phyloP scores from a whole-genome alignment of 2,888 invertebrate species.

The Spialia ferax region DNA sequence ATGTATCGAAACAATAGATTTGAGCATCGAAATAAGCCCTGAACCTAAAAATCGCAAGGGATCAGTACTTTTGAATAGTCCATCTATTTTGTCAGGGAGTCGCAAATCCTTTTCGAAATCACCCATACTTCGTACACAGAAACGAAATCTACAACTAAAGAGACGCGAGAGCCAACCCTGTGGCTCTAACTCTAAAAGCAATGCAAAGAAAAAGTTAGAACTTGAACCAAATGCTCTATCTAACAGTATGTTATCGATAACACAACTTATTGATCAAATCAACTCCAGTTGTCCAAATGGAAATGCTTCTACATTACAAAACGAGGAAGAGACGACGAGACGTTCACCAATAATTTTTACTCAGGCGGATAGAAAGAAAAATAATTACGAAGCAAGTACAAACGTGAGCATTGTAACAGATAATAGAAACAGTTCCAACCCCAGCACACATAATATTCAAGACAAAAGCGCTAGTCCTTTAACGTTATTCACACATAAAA shows the following conservation, averaged over 20 bases:
- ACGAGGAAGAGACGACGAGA: conserved; percentile 60
- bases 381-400: conserved; percentile 22
- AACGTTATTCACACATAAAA: conserved; percentile 50
- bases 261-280: conserved; percentile 79
- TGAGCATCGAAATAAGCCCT: not conserved
- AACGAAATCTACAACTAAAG: conserved; percentile 45
- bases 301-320: not conserved
- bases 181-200: conserved; percentile 51
- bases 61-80: conserved; percentile 57
- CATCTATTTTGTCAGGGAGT: conserved; percentile 72
- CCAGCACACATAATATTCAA: not conserved
- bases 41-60: conserved; percentile 7
- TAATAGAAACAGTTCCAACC: not conserved
- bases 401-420: conserved; percentile 42
- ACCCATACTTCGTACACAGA: conserved; percentile 72
- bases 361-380: conserved; percentile 65
- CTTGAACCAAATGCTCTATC: conserved; percentile 1
- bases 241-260: conserved; percentile 74
- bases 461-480: too few species aligned
- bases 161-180: conserved; percentile 60
- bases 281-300: not conserved
- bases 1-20: conserved; percentile 14
- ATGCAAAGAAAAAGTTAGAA: conserved; percentile 52
- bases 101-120: conserved; percentile 56
- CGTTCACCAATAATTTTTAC: conserved; percentile 73